Conservation (phyloP, 2,797 vertebrate species). For the Pseudomugil gertrudae region DNA sequence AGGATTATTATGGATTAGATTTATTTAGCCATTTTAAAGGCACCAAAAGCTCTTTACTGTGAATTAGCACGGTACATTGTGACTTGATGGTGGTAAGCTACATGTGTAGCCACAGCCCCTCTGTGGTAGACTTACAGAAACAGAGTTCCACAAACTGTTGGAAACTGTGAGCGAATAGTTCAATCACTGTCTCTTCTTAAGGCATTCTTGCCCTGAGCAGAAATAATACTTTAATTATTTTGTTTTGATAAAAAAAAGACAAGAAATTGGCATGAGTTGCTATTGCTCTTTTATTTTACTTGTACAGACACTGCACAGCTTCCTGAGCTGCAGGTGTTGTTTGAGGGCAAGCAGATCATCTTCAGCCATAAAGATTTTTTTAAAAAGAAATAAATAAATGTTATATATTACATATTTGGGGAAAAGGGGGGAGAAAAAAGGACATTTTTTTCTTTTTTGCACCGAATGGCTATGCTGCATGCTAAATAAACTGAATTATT, state of each 20-base stretch:
- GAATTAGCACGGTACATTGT: too few relatives aligned
- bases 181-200: not conserved
- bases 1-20: not conserved
- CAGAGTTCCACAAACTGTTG: not conserved
- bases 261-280: conserved; percentile 39
- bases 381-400: too few relatives aligned
- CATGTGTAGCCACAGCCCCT: too few relatives aligned
- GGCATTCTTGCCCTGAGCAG: conserved; percentile 3
- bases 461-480: not conserved
- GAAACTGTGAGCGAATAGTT: not conserved
- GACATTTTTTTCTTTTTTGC: not conserved
- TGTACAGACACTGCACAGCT: conserved; percentile 43
- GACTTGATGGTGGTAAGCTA: too few relatives aligned
- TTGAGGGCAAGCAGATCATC: conserved; percentile 18
- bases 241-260: conserved; percentile 2
- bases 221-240: not conserved
- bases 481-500: not conserved
- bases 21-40: not conserved
- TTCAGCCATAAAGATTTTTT: conserved; percentile 2
- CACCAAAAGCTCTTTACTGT: too few relatives aligned
- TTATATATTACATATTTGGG: not conserved
- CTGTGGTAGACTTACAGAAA: not conserved
- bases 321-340: conserved; percentile 13
- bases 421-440: not conserved
- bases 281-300: conserved; percentile 43